phyloP scores from a whole-genome alignment of 1,140 invertebrate species.

The Leptinotarsa texana region DNA sequence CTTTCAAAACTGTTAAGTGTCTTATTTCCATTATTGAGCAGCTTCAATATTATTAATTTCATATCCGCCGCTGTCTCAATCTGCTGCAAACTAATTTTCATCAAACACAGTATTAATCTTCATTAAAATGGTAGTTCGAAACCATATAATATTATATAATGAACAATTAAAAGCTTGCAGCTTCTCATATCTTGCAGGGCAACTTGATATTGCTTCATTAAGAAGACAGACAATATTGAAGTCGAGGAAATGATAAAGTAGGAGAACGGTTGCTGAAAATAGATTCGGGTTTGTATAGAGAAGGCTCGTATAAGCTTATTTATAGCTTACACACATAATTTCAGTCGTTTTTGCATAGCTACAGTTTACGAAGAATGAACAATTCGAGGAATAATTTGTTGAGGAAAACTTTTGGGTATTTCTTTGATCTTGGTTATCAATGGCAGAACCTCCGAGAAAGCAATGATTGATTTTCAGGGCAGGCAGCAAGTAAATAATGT shows the following conservation, averaged over 20 bases:
- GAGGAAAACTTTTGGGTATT: background rate
- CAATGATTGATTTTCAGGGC: no score
- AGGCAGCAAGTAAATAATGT: no score
- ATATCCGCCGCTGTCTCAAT: slow-evolving; percentile 1
- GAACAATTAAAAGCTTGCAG: slow-evolving; percentile 35
- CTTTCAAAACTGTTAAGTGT: no score
- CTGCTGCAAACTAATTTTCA: slow-evolving; percentile 31
- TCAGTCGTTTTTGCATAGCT: background rate
- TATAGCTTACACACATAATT: background rate
- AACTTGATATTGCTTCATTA: slow-evolving; percentile 6
- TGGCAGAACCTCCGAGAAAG: no score
- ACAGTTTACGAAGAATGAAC: background rate
- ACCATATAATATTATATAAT: slow-evolving; percentile 33
- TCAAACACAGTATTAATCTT: slow-evolving; percentile 39
- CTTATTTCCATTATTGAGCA: no score
- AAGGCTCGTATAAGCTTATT: slow-evolving; percentile 6
- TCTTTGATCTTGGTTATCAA: background rate
- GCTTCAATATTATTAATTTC: no score
- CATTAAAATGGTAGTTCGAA: slow-evolving; percentile 35
- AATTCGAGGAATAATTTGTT: slow-evolving; percentile 1
- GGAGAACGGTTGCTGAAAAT: background rate
- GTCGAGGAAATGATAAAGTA: background rate
- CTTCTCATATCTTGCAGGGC: slow-evolving; percentile 20
- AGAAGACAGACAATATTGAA: slow-evolving; percentile 3
- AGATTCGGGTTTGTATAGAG: slow-evolving; percentile 1